Evolutionary conservation across 2,113 vertebrate species (phyloP).

Genomic region (Siphamia tubifer): DNA sequence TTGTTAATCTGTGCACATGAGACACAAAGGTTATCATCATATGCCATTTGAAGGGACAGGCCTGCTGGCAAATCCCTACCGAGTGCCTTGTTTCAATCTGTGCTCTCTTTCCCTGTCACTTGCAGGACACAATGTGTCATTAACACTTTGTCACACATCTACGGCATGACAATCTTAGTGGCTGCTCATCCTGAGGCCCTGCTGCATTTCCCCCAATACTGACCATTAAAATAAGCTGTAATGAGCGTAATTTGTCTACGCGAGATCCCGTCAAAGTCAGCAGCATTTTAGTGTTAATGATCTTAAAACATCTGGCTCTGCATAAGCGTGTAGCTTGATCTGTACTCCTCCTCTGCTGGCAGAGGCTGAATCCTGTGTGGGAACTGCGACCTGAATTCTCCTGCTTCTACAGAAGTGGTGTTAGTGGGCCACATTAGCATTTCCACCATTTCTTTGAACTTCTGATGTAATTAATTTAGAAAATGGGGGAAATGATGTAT

Average conservation of each 20-base stretch:
- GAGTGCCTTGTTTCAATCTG: constrained; percentile 34
- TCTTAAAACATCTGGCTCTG: constrained; percentile 48
- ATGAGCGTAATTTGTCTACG: constrained; percentile 22
- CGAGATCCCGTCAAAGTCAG: constrained; percentile 16
- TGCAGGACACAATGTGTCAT: too few species aligned
- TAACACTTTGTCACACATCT: too few species aligned
- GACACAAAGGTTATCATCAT: constrained; percentile 60
- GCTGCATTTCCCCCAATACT: constrained; percentile 7
- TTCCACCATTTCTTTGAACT: constrained; percentile 50
- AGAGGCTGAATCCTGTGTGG: constrained; percentile 2
- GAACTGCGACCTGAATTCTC: constrained; percentile 60
- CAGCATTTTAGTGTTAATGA: constrained; percentile 27
- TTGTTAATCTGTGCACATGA: constrained; percentile 49
- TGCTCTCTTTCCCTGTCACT: constrained; percentile 33
- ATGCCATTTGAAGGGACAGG: constrained; percentile 37
- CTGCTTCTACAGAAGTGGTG: constrained; percentile 25
- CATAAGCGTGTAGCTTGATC: background rate
- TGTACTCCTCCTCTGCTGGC: background rate
- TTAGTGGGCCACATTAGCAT: constrained; percentile 68
- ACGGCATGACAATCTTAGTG: constrained; percentile 14
- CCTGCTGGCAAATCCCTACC: constrained; percentile 45
- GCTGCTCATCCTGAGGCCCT: constrained; percentile 12
- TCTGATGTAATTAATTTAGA: constrained; percentile 67
- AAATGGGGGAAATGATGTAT: constrained; percentile 47
- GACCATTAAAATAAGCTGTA: constrained; percentile 25